Conservation (phyloP, 2,888 invertebrate species). For the Lasius platythorax region DNA sequence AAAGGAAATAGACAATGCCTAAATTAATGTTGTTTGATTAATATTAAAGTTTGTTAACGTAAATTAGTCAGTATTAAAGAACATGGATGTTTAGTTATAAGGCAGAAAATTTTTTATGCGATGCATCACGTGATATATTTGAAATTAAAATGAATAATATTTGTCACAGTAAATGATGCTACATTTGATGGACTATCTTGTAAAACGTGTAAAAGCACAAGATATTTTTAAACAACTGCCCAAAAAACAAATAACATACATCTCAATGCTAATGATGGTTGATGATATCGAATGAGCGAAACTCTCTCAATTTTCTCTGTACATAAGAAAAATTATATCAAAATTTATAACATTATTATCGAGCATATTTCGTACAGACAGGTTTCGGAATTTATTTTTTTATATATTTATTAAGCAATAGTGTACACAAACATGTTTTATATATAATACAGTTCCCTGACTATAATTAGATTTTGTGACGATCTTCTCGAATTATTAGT, state of each 20-base stretch:
- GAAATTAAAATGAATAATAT: constrained; percentile 1
- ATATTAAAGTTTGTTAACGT: not conserved
- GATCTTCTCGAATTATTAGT: too few relatives aligned
- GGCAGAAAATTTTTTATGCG: not conserved
- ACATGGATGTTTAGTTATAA: not conserved
- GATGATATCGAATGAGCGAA: not conserved
- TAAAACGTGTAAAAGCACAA: constrained; percentile 20
- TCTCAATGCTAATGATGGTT: constrained; percentile 19
- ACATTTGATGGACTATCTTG: constrained; percentile 5
- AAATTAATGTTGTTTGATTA: not conserved
- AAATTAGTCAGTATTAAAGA: not conserved
- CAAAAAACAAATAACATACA: constrained; percentile 67
- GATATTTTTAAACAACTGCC: constrained; percentile 67
- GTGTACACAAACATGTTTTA: too few relatives aligned
- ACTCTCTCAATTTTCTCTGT: not conserved
- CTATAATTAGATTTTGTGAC: too few relatives aligned
- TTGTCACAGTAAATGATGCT: constrained; percentile 4
- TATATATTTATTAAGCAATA: not conserved
- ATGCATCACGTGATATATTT: not conserved
- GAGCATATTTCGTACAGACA: not conserved
- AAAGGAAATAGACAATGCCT: not conserved
- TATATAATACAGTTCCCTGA: too few relatives aligned
- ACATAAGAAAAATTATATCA: not conserved
- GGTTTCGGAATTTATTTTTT: not conserved
- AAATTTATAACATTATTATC: constrained; percentile 10